Percentiles rank a stretch among this genome's conserved stretches.
phyloP scores from a whole-genome alignment of 2,797 vertebrate genomes.

The Zenarchopterus dispar region DNA sequence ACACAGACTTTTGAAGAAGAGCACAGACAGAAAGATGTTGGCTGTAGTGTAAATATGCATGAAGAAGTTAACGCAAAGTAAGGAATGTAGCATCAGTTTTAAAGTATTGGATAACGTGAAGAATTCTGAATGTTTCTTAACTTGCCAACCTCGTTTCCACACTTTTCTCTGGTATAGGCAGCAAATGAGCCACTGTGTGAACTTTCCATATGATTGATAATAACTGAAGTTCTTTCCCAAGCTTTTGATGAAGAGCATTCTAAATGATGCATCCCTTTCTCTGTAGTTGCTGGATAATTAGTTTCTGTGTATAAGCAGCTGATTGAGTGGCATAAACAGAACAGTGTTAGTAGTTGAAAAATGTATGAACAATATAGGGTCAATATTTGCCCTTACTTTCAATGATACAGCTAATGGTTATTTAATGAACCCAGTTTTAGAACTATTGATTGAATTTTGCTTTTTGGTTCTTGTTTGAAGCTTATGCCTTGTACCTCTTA shows the following conservation, averaged over 20 bases:
- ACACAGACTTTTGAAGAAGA: neutral
- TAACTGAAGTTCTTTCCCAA: slow-evolving; percentile 22
- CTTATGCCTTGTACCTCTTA: slow-evolving; percentile 21
- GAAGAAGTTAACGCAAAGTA: slow-evolving; percentile 3
- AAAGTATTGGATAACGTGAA: slow-evolving; percentile 11
- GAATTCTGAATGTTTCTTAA: slow-evolving; percentile 17
- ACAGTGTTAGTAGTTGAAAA: neutral
- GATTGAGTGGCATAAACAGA: slow-evolving; percentile 11
- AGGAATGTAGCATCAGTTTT: slow-evolving; percentile 1
- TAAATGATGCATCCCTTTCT: slow-evolving; percentile 34
- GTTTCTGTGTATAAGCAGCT: slow-evolving; percentile 42
- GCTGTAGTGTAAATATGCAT: slow-evolving; percentile 6
- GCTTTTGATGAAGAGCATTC: slow-evolving; percentile 29
- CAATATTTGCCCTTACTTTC: slow-evolving; percentile 13
- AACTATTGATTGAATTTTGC: slow-evolving; percentile 23
- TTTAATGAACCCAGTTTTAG: slow-evolving; percentile 37
- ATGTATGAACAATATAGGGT: slow-evolving; percentile 5
- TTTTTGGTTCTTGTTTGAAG: slow-evolving; percentile 35
- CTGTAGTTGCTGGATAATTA: slow-evolving; percentile 17
- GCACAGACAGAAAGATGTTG: neutral
- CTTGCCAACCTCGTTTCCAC: slow-evolving; percentile 27
- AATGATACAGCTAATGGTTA: slow-evolving; percentile 34
- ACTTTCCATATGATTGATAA: slow-evolving; percentile 42
- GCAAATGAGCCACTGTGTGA: slow-evolving; percentile 21
- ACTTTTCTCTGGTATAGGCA: slow-evolving; percentile 20